These are phyloP conservation scores for Chrysomallon squamiferum DNA, from an alignment of 1,140 invertebrate genomes.

Conservation along the genomic window DNA sequence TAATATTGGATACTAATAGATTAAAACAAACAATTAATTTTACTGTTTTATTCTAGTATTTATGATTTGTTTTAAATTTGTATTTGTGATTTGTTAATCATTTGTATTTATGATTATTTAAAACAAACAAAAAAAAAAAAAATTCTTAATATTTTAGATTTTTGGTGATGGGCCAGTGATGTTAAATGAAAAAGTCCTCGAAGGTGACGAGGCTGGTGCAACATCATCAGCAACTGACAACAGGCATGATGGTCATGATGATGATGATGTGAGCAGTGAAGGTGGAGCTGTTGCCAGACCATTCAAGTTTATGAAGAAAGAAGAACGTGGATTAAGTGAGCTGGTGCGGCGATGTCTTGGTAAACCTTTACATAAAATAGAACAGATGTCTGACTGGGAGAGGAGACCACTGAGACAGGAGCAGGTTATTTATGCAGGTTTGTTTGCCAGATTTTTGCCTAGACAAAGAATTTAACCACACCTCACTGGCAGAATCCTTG, in stretches of 20 bases:
- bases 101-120: too few species aligned
- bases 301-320: slow-evolving; percentile 15
- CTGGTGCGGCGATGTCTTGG: slow-evolving; percentile 78
- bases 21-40: too few species aligned
- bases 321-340: slow-evolving; percentile 69
- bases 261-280: slow-evolving; percentile 1
- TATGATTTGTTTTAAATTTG: too few species aligned
- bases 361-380: slow-evolving; percentile 76
- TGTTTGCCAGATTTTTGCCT: too few species aligned
- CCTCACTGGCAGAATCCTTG: too few species aligned
- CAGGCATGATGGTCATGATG: slow-evolving; percentile 9
- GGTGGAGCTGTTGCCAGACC: slow-evolving; percentile 13
- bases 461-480: too few species aligned
- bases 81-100: too few species aligned
- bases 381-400: slow-evolving; percentile 90
- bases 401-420: slow-evolving; percentile 75
- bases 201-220: neutral
- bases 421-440: slow-evolving; percentile 82
- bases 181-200: neutral
- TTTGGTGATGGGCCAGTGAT: slow-evolving; percentile 3
- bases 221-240: neutral
- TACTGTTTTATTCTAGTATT: too few species aligned
- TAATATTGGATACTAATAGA: too few species aligned
- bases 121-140: too few species aligned
- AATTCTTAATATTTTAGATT: too few species aligned